Evolutionary conservation across 2,113 vertebrate species (phyloP), one percentile per base, ranked within the genome.

Genomic region (Malurus cyaneus): DNA sequence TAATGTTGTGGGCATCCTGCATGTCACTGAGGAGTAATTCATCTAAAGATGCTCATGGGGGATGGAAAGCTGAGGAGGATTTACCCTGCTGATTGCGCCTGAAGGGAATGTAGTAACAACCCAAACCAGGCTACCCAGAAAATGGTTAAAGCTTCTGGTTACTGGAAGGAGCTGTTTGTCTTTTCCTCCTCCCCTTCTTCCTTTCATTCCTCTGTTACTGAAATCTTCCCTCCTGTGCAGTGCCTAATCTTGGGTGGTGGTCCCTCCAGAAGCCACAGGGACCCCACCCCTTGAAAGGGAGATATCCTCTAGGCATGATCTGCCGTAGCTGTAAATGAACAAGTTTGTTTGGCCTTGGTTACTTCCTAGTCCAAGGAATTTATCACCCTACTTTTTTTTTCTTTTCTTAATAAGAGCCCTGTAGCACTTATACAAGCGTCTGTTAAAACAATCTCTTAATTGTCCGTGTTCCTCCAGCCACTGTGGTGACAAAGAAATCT

Each of bases 361-460:
- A 77, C 25, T 80, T 92, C 82, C 67, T 70, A 73, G 71, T 77
- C 34, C 20, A 57, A 70, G 78, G 74, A 89, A 84, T 87, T 60
- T 87, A 59, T 86, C 46, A 49, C 59, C 9, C 8, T 67, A 1
- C 29, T 72, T 80, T 83, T 53, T 41, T 26, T 72, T 80, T 83
- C 49, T 41, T 26, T 8, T 56, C 24, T 56, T 80, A 71, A 74
- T 73, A 56, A 56, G 28, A 66, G 24, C 28, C 14, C n/a, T 85
- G 42, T 85, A 91, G 50, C 14, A 6, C 26, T 88, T 78, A 47
- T 0, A 74, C 9, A 69, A 89, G 61, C n/a, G 3, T 85, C 76
- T 95, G 23, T 93, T 91, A 83, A 80, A 94, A 70, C 16, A 41
- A 36, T 56, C 34, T 92, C 56, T 81, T 78, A 82, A 70, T 73